phyloP scores from a whole-genome alignment of 2,888 invertebrate genomes.

The Yponomeuta sedellus region DNA sequence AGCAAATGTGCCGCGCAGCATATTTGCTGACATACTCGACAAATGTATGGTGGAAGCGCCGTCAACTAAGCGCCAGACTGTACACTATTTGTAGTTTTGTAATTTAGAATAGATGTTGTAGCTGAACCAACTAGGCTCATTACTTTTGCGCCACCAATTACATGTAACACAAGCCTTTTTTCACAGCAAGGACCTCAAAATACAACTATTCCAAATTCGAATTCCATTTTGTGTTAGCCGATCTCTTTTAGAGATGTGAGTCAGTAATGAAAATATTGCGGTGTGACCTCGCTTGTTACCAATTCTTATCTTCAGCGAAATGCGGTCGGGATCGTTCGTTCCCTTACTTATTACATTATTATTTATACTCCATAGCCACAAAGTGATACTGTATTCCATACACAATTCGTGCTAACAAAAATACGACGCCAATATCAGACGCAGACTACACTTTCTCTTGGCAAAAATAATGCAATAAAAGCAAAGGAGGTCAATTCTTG shows the following conservation, averaged over 20 bases:
- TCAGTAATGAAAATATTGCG: neutral
- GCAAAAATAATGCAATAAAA: constrained; percentile 15
- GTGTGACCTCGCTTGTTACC: neutral
- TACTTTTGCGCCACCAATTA: too few relatives aligned
- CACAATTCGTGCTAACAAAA: constrained; percentile 12
- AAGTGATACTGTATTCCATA: constrained; percentile 13
- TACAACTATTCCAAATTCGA: neutral
- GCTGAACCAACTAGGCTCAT: too few relatives aligned
- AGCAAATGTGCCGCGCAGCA: too few relatives aligned
- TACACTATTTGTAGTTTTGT: too few relatives aligned
- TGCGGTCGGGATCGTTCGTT: neutral
- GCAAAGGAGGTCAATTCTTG: constrained; percentile 6
- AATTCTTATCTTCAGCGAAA: neutral
- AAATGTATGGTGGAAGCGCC: too few relatives aligned
- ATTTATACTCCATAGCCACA: constrained; percentile 11
- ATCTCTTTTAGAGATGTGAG: neutral
- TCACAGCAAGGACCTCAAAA: neutral
- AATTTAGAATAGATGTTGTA: too few relatives aligned
- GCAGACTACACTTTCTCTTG: constrained; percentile 7
- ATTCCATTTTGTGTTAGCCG: neutral
- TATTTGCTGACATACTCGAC: too few relatives aligned
- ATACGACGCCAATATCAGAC: constrained; percentile 11
- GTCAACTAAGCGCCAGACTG: too few relatives aligned
- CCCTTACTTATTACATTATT: constrained; percentile 10
- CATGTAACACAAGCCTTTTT: too few relatives aligned